phyloP scores from a whole-genome alignment of 2,113 vertebrate genomes.

The Ammodytes marinus region DNA sequence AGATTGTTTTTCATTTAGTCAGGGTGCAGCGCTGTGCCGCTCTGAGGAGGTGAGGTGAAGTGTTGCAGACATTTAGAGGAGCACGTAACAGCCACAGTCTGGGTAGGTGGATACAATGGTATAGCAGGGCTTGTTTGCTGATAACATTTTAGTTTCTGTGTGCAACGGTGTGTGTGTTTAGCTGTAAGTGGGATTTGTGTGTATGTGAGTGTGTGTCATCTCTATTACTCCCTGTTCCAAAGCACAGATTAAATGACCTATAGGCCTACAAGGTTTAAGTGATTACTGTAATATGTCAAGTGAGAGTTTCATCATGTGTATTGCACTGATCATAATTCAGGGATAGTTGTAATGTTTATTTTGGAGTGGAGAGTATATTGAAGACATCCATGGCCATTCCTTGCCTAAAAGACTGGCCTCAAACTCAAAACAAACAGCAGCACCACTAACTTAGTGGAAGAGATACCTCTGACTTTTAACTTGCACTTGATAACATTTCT shows the following conservation, averaged over 20 bases:
- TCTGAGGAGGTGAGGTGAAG: conserved; percentile 74
- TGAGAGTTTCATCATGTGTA: neutral
- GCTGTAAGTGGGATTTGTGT: conserved; percentile 12
- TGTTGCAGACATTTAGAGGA: conserved; percentile 75
- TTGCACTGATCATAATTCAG: conserved; percentile 1
- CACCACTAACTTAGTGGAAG: conserved; percentile 40
- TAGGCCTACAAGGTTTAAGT: neutral
- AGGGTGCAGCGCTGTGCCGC: conserved; percentile 63
- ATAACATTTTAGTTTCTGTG: conserved; percentile 44
- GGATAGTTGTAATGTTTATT: conserved; percentile 14
- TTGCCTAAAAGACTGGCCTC: conserved; percentile 2
- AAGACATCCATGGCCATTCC: neutral
- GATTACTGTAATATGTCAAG: too few relatives aligned
- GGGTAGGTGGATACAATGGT: conserved; percentile 66
- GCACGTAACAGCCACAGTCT: conserved; percentile 62
- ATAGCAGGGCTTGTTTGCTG: conserved; percentile 37
- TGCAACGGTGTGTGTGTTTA: conserved; percentile 15
- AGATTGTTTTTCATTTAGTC: conserved; percentile 83
- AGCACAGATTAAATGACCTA: conserved; percentile 5
- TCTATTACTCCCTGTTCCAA: conserved; percentile 24
- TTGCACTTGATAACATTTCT: conserved; percentile 55
- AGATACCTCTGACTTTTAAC: conserved; percentile 39
- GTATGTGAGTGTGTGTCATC: conserved; percentile 18
- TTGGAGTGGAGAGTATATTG: neutral
- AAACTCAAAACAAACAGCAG: conserved; percentile 43